Conservation (phyloP, 1,140 invertebrate species). For the Pseudomyrmex flavicornis region DNA sequence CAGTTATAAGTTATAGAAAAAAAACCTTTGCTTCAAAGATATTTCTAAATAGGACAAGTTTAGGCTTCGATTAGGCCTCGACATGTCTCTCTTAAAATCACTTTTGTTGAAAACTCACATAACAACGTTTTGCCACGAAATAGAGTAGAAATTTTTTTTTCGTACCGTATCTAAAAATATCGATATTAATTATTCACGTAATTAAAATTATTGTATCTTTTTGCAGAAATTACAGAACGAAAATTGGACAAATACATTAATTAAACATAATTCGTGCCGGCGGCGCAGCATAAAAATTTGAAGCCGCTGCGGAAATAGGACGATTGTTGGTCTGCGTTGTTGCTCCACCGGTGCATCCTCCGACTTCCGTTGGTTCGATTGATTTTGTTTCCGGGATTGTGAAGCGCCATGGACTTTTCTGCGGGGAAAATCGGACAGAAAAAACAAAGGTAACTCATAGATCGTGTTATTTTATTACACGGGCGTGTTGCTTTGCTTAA, state of each 20-base stretch:
- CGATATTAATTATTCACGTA: slow-evolving; percentile 32
- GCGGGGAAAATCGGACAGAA: slow-evolving; percentile 56
- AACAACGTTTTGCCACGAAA: slow-evolving; percentile 7
- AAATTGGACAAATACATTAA: not conserved
- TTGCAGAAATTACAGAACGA: not conserved
- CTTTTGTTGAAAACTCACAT: slow-evolving; percentile 9
- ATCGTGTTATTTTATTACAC: not conserved
- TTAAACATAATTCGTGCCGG: slow-evolving; percentile 83
- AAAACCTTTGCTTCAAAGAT: not conserved
- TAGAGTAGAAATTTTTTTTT: not conserved
- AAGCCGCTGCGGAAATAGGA: slow-evolving; percentile 82
- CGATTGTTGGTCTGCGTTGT: slow-evolving; percentile 74
- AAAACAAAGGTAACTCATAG: slow-evolving; percentile 10
- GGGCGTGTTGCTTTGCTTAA: not conserved
- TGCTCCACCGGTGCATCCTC: slow-evolving; percentile 79
- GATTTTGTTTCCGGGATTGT: slow-evolving; percentile 76
- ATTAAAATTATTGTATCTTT: slow-evolving; percentile 36
- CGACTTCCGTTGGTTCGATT: slow-evolving; percentile 78
- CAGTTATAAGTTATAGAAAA: slow-evolving; percentile 28
- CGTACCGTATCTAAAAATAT: slow-evolving; percentile 29
- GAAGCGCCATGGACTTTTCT: slow-evolving; percentile 81
- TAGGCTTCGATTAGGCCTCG: slow-evolving; percentile 47
- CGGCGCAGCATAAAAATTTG: slow-evolving; percentile 82
- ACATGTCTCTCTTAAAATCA: not conserved
- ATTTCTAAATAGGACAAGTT: slow-evolving; percentile 8